These are phyloP conservation scores for Drosophila lacicola DNA, from an alignment of 2,888 invertebrate genomes.

Conservation along the genomic window DNA sequence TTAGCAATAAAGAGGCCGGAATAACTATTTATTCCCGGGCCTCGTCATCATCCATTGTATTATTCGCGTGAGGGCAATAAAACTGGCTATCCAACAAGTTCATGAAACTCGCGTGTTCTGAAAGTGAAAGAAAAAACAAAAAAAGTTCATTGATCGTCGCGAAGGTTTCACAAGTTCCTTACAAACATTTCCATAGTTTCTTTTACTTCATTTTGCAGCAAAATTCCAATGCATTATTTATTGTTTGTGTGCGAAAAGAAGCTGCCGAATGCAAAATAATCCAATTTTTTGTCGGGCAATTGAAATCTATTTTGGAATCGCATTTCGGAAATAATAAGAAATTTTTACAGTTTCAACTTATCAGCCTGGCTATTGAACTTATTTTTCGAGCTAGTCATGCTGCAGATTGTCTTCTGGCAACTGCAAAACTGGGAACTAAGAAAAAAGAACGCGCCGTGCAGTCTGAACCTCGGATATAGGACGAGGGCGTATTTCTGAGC, in stretches of 20 bases:
- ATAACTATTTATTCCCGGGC: constrained; percentile 29
- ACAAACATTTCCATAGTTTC: constrained; percentile 45
- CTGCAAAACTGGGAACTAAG: too few relatives aligned
- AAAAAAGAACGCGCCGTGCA: constrained; percentile 47
- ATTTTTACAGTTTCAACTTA: constrained; percentile 7
- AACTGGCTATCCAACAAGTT: constrained; percentile 44
- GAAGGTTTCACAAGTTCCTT: constrained; percentile 61
- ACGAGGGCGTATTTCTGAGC: background rate
- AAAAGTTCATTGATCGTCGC: constrained; percentile 60
- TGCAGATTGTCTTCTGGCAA: too few relatives aligned
- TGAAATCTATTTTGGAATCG: background rate
- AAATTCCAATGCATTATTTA: constrained; percentile 51
- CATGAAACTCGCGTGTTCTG: constrained; percentile 50
- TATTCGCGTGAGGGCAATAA: constrained; percentile 15
- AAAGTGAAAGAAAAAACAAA: constrained; percentile 10
- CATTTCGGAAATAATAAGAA: background rate
- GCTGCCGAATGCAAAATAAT: background rate
- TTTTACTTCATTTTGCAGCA: constrained; percentile 20
- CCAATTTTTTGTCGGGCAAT: background rate
- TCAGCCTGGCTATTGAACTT: constrained; percentile 37
- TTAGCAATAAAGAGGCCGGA: constrained; percentile 7
- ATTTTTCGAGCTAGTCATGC: constrained; percentile 5
- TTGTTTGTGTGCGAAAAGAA: constrained; percentile 21
- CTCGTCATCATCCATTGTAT: constrained; percentile 23
- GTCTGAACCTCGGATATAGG: constrained; percentile 44